Conservation (phyloP, 2,797 vertebrate genomes). For the Tiaroga cobitis region DNA sequence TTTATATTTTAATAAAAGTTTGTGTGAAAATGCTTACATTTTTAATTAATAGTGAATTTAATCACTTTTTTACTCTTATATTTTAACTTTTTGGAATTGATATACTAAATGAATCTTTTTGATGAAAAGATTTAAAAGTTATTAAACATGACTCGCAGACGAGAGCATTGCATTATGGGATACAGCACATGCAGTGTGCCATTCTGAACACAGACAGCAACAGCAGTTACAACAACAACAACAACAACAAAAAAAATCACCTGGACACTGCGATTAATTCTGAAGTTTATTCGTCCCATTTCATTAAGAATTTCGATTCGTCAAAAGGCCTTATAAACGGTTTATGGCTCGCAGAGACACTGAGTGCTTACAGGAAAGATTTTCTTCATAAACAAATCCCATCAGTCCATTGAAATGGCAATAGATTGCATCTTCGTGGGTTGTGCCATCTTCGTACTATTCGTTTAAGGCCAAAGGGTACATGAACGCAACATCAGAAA, state of each 20-base stretch:
- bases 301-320: conserved; percentile 63
- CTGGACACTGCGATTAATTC: conserved; percentile 31
- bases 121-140: background rate
- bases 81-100: background rate
- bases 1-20: background rate
- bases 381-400: conserved; percentile 11
- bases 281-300: conserved; percentile 63
- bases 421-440: background rate
- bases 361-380: conserved; percentile 58
- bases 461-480: conserved; percentile 74
- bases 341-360: conserved; percentile 70
- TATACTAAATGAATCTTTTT: background rate
- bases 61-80: background rate
- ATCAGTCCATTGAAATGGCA: background rate
- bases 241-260: background rate
- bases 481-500: conserved; percentile 55
- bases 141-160: background rate
- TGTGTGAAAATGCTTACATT: background rate
- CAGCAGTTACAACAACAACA: background rate
- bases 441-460: conserved; percentile 48
- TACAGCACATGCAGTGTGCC: background rate
- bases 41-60: no score
- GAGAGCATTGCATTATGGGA: background rate
- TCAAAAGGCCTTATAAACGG: conserved; percentile 69
- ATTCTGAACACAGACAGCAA: background rate